These are phyloP conservation scores for Phataginus tricuspis DNA, from an alignment of 2,797 vertebrate genomes.

Conservation along the genomic window DNA sequence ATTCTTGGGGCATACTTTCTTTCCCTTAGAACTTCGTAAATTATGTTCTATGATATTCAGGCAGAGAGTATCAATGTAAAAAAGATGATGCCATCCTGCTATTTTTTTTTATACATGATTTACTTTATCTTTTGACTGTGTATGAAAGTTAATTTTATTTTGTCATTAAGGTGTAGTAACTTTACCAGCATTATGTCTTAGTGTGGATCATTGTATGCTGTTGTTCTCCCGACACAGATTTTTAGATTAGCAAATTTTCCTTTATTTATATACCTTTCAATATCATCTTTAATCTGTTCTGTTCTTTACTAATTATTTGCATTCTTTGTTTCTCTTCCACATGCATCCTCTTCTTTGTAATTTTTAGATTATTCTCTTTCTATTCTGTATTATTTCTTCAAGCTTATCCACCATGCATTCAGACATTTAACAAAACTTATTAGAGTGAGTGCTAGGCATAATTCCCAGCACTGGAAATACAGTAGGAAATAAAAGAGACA, in stretches of 20 bases:
- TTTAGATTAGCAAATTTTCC: background rate
- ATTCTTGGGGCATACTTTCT: background rate
- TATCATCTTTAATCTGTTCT: background rate
- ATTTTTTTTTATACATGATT: background rate
- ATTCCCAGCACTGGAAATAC: background rate
- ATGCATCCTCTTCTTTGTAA: background rate
- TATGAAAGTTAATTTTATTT: background rate
- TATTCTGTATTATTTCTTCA: background rate
- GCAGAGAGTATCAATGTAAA: background rate
- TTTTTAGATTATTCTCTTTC: constrained; percentile 5
- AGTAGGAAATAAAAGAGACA: background rate
- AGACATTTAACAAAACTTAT: background rate
- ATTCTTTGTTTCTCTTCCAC: constrained; percentile 25
- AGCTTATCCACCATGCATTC: background rate
- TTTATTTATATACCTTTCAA: constrained; percentile 11
- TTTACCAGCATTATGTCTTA: background rate
- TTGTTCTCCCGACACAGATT: background rate
- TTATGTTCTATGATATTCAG: background rate
- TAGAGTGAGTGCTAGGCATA: background rate
- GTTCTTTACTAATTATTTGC: background rate
- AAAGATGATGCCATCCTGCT: background rate
- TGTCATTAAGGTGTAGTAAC: background rate
- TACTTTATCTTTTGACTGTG: background rate
- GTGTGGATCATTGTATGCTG: background rate
- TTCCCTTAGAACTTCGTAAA: background rate